phyloP scores from a whole-genome alignment of 2,113 vertebrate species.

The Fukomys damarensis region DNA sequence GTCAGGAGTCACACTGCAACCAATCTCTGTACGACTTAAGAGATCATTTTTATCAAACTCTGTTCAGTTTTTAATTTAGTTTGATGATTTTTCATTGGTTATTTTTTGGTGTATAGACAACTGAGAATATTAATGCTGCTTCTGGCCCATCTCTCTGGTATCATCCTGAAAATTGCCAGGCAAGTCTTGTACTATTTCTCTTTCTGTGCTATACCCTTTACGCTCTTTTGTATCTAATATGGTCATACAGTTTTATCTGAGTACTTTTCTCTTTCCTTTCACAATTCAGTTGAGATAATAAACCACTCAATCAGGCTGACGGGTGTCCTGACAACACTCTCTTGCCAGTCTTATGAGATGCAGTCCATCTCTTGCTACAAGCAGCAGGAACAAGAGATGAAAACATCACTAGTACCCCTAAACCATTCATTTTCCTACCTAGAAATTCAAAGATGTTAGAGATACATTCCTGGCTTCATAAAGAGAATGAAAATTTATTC shows the following conservation, averaged over 20 bases:
- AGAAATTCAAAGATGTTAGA: conserved; percentile 59
- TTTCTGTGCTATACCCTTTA: conserved; percentile 54
- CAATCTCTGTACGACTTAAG: neutral
- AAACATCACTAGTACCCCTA: conserved; percentile 73
- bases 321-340: conserved; percentile 66
- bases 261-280: conserved; percentile 66
- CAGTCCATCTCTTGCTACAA: conserved; percentile 63
- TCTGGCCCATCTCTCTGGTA: neutral
- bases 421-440: conserved; percentile 73
- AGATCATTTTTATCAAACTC: conserved; percentile 38
- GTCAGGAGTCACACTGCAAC: neutral
- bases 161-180: conserved; percentile 46
- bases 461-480: conserved; percentile 62
- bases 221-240: conserved; percentile 63
- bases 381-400: conserved; percentile 71
- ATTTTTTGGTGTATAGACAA: conserved; percentile 16
- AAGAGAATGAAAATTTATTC: conserved; percentile 71
- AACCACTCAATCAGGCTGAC: conserved; percentile 74
- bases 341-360: conserved; percentile 76
- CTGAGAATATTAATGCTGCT: neutral
- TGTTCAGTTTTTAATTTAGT: conserved; percentile 15
- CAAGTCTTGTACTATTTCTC: conserved; percentile 57
- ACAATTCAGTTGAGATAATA: conserved; percentile 79
- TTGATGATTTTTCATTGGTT: conserved; percentile 15
- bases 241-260: conserved; percentile 68